These are phyloP conservation scores for Myrmecophaga tridactyla DNA, from an alignment of 2,113 vertebrate genomes.

Conservation along the genomic window DNA sequence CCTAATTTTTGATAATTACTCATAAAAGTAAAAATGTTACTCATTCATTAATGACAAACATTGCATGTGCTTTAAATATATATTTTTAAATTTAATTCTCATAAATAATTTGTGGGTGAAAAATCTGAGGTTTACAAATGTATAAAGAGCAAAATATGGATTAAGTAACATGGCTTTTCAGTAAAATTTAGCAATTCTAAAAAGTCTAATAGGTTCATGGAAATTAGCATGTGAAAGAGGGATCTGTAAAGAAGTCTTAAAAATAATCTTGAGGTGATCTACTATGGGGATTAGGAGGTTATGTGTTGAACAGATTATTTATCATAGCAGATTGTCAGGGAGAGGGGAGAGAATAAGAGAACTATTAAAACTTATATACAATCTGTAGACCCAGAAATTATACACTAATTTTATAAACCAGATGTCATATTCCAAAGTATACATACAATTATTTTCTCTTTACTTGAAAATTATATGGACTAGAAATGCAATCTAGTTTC, in stretches of 20 bases:
- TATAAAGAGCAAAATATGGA: background rate
- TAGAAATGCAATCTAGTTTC: background rate
- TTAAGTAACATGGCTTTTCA: background rate
- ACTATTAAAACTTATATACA: background rate
- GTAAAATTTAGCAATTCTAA: background rate
- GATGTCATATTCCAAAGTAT: background rate
- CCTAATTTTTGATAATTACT: conserved; percentile 1
- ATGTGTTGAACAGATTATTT: background rate
- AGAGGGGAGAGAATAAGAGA: background rate
- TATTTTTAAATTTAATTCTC: background rate
- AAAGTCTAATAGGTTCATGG: background rate
- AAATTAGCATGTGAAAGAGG: background rate
- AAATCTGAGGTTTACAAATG: background rate
- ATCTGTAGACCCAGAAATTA: background rate
- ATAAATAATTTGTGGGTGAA: background rate
- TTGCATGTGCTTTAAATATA: background rate
- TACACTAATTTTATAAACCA: background rate
- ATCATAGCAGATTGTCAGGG: background rate
- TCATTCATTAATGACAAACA: background rate
- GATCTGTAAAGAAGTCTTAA: background rate
- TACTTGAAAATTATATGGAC: background rate
- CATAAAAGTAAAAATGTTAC: background rate
- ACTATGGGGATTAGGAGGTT: background rate
- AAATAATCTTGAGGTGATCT: background rate
- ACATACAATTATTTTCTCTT: background rate